Evolutionary conservation across 2,888 invertebrate genomes (phyloP), one percentile per base, ranked within the genome.

Genomic region (Hedychridium roseum): DNA sequence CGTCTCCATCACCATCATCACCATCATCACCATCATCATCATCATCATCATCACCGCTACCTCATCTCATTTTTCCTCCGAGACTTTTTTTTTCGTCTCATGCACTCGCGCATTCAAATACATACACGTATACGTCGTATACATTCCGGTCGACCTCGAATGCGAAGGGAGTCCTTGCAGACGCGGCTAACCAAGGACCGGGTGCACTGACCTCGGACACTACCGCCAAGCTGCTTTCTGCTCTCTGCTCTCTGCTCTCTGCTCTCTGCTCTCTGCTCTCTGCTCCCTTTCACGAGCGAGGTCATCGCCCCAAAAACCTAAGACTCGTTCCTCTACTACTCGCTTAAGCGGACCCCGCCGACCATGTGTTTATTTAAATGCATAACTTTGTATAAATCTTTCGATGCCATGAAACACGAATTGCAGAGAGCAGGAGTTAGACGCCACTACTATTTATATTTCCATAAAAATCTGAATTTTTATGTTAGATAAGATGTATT

Each of bases 281-380:
- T 52, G 49, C 49, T 64, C 60, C 64, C 64, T 64, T 64, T 64
- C 63, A 64, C 63, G 64, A 64, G 58, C 63, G 60, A 64, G 63
- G 63, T 58, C 64, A 56, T 58, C 60, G 63, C 51, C 60, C 63
- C 58, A 60, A 64, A 64, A 64, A 55, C 64, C 48, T 50, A n/a
- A n/a, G n/a, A n/a, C n/a, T n/a, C n/a, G n/a, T n/a, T n/a, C n/a
- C n/a, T n/a, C n/a, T n/a, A n/a, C n/a, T n/a, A n/a, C n/a, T n/a
- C n/a, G n/a, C n/a, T n/a, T n/a, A n/a, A n/a, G n/a, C n/a, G n/a
- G n/a, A n/a, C n/a, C n/a, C n/a, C n/a, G n/a, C n/a, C n/a, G n/a
- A n/a, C n/a, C n/a, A n/a, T n/a, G n/a, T n/a, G n/a, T n/a, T n/a
- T n/a, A n/a, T n/a, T n/a, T n/a, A n/a, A n/a, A n/a, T n/a, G n/a